A percentile compares a stretch with the other conserved stretches of the same genome.
These are phyloP conservation scores for Hippocampus kuda DNA, from an alignment of 2,797 vertebrate genomes.

Conservation along the genomic window DNA sequence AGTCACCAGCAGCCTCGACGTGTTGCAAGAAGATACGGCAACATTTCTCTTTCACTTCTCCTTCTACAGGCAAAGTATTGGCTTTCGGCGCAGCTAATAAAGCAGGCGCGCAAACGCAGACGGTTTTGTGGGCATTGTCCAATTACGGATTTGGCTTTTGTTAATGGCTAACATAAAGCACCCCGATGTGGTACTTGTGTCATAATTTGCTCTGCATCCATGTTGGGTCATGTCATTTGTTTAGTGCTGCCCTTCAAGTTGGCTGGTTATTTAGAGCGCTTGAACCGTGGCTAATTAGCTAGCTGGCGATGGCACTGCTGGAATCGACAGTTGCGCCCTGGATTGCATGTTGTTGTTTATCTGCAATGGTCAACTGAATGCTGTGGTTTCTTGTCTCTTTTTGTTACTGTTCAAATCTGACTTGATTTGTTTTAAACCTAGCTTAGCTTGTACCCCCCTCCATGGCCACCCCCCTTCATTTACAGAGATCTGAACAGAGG, in stretches of 20 bases:
- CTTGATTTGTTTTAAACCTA: slow-evolving; percentile 12
- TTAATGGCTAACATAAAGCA: slow-evolving; percentile 39
- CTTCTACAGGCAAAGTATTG: slow-evolving; percentile 52
- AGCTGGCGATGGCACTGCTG: slow-evolving; percentile 58
- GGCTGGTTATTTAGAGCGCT: slow-evolving; percentile 56
- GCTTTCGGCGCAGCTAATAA: slow-evolving; percentile 51
- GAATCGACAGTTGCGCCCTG: slow-evolving; percentile 52
- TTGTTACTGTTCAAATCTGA: not conserved
- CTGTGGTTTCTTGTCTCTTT: slow-evolving; percentile 12
- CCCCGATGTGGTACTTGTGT: slow-evolving; percentile 35
- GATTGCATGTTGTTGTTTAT: slow-evolving; percentile 49
- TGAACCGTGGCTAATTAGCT: slow-evolving; percentile 61
- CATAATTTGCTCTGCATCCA: slow-evolving; percentile 52
- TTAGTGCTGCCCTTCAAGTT: slow-evolving; percentile 54
- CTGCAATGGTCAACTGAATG: slow-evolving; percentile 37
- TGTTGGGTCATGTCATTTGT: slow-evolving; percentile 57
- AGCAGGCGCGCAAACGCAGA: slow-evolving; percentile 31
- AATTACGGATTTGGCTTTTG: slow-evolving; percentile 36
- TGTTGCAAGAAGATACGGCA: slow-evolving; percentile 58
- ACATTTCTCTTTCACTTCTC: slow-evolving; percentile 65
- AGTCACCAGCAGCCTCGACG: slow-evolving; percentile 65
- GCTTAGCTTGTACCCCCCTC: slow-evolving; percentile 22
- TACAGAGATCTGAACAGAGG: slow-evolving; percentile 40
- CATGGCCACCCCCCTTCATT: slow-evolving; percentile 17
- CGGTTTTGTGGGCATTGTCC: slow-evolving; percentile 24